Conservation (phyloP, 2,113 vertebrate genomes). For the Pseudorectes ferrugineus region DNA sequence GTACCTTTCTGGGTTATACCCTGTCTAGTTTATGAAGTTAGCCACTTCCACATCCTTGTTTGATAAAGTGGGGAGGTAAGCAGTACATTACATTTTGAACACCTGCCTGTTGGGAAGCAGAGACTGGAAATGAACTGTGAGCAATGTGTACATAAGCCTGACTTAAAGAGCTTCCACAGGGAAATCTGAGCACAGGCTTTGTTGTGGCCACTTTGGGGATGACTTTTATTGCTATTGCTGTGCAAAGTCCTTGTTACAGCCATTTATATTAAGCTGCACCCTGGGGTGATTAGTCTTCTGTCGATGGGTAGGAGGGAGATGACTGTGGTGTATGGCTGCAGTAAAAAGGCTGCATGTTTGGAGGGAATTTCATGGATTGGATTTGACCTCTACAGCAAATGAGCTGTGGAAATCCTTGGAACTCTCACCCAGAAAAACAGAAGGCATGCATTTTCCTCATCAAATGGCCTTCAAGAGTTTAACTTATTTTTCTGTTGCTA, state of each 20-base stretch:
- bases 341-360: not conserved
- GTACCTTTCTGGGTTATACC: not conserved
- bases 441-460: not conserved
- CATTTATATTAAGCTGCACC: not conserved
- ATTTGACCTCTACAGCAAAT: slow-evolving; percentile 32
- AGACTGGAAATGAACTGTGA: not conserved
- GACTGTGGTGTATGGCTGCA: not conserved
- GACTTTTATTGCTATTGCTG: not conserved
- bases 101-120: not conserved
- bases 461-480: not conserved
- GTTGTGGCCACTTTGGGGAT: not conserved
- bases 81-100: not conserved
- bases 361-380: not conserved
- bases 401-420: slow-evolving; percentile 19
- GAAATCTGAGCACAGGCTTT: not conserved
- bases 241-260: not conserved
- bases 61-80: not conserved
- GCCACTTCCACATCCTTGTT: not conserved
- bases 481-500: not conserved
- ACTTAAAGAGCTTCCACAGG: not conserved
- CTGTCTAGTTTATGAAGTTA: not conserved
- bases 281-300: not conserved
- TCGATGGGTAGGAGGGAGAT: not conserved
- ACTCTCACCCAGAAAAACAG: not conserved
- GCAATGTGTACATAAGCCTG: not conserved